phyloP scores from a whole-genome alignment of 2,888 invertebrate species.

The Epistrophella euchroma region DNA sequence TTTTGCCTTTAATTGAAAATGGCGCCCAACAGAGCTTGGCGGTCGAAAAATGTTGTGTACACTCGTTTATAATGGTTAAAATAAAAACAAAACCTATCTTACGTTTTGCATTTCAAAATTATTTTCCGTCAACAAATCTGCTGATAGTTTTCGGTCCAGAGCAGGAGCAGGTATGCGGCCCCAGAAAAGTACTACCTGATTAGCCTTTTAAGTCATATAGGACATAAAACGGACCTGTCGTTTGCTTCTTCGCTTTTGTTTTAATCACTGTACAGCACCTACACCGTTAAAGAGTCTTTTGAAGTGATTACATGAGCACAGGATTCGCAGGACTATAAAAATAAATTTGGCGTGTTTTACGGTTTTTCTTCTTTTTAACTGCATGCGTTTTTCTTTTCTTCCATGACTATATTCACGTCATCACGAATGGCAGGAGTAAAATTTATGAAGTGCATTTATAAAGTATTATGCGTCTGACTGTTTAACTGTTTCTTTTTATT shows the following conservation, averaged over 20 bases:
- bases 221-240: not conserved
- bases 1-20: no score
- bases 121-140: no score
- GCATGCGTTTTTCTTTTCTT: not conserved
- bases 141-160: no score
- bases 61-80: no score
- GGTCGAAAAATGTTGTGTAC: no score
- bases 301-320: conserved; percentile 40
- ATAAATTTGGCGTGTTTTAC: conserved; percentile 72
- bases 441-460: conserved; percentile 56
- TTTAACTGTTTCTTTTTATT: not conserved
- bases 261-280: conserved; percentile 49
- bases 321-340: conserved; percentile 65
- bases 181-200: no score
- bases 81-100: no score
- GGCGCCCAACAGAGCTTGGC: no score
- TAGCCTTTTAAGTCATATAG: not conserved
- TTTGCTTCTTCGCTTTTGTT: conserved; percentile 44
- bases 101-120: no score
- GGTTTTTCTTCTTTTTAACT: conserved; percentile 33
- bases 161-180: no score
- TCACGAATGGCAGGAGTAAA: conserved; percentile 13
- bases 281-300: conserved; percentile 39
- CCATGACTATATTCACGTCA: conserved; percentile 18
- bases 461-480: conserved; percentile 50